phyloP scores from a whole-genome alignment of 1,140 invertebrate species.

The Stegodyphus mimosarum region DNA sequence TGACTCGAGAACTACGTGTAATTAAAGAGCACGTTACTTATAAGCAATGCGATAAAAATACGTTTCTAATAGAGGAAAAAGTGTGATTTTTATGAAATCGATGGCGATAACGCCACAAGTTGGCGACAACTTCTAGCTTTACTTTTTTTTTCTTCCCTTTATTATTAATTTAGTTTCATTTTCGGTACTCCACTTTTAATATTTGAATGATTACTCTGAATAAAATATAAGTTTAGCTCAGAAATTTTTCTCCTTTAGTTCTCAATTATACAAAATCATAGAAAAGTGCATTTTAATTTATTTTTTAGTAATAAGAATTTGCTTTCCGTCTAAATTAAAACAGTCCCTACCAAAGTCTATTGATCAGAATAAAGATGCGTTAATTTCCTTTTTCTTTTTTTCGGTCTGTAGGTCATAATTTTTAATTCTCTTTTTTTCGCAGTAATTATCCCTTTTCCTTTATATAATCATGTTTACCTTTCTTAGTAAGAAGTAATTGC shows the following conservation, averaged over 20 bases:
- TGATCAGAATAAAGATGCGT: background rate
- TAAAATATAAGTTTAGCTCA: constrained; percentile 46
- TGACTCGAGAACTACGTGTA: constrained; percentile 43
- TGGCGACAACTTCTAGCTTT: constrained; percentile 33
- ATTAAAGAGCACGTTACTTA: constrained; percentile 37
- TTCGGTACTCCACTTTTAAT: constrained; percentile 35
- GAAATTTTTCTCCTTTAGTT: constrained; percentile 16
- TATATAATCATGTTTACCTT: too few relatives aligned
- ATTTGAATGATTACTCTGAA: constrained; percentile 55
- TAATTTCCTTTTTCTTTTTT: background rate
- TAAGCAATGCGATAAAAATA: constrained; percentile 37
- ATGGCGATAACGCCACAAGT: constrained; percentile 41
- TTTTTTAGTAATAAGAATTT: background rate
- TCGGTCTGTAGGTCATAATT: background rate
- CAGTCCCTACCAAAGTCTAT: background rate
- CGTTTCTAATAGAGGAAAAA: background rate
- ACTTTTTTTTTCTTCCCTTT: constrained; percentile 21
- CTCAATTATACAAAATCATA: constrained; percentile 13
- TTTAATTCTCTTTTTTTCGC: background rate
- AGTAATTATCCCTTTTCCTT: background rate
- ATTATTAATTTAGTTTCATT: constrained; percentile 58
- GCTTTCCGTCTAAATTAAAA: too few relatives aligned
- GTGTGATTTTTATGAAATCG: background rate
- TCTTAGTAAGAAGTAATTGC: too few relatives aligned
- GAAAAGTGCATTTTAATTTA: constrained; percentile 24